Conservation (phyloP, 2,113 vertebrate species). For the Willisornis vidua region DNA sequence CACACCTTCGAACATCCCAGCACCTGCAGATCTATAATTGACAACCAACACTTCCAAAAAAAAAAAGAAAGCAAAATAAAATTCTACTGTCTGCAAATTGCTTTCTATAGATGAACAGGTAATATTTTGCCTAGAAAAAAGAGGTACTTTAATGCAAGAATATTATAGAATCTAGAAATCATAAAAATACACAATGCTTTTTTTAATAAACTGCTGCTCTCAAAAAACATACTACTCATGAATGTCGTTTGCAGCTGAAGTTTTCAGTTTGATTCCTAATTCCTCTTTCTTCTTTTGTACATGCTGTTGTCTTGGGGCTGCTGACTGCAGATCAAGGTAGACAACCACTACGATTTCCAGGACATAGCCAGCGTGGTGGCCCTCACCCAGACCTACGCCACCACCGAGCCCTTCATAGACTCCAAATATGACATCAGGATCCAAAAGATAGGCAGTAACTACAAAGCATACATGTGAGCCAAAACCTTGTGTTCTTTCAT, state of each 20-base stretch:
- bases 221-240: not conserved
- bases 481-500: constrained; percentile 27
- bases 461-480: constrained; percentile 98
- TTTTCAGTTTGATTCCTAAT: constrained; percentile 12
- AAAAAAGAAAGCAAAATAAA: not conserved
- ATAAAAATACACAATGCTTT: not conserved
- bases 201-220: not conserved
- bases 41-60: not conserved
- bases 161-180: not conserved
- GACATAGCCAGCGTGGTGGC: constrained; percentile 98
- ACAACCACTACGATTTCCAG: constrained; percentile 98
- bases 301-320: constrained; percentile 12
- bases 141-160: not conserved
- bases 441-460: constrained; percentile 96
- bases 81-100: not conserved
- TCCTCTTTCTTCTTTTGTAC: constrained; percentile 37
- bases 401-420: constrained; percentile 94
- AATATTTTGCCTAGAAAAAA: not conserved
- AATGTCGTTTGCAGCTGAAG: not conserved
- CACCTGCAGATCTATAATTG: not conserved
- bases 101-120: not conserved
- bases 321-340: constrained; percentile 90
- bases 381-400: constrained; percentile 97
- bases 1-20: not conserved
- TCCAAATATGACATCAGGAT: constrained; percentile 98